Base-by-base conservation (phyloP, 1,140 invertebrate species). In the Drosophila kurseongensis region DNA sequence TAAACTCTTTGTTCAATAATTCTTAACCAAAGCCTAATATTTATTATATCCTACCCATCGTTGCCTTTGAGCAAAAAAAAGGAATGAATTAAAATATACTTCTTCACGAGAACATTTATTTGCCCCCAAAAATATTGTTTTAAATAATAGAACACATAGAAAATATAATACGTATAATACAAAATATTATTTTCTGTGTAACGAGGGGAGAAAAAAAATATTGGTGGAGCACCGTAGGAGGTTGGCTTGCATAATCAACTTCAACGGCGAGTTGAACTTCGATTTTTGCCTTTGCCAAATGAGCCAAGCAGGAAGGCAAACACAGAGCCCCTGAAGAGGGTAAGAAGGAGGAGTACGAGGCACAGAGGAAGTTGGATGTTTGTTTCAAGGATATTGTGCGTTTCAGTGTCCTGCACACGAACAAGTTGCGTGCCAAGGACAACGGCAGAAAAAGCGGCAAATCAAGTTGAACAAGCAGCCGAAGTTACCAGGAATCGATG, bases 381-480 rank as follows among this genome's bases (percentile, higher is more conserved):
- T 68, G 55, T 57, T 84, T 79, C 80, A 84, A 83, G 80, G 80
- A 84, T 80, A 78, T 55, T 67, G 68, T 85, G 82, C 82, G 82
- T 75, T 58, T 76, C 42, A 58, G 73, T 78, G 75, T 88, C 75
- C 83, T 86, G 68, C 72, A 85, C 74, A 60, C 67, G 61, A 67
- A 72, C 59, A 84, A 77, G 56, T 86, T 86, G 83, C 79, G 82
- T 86, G 82, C 75, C 83, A 88, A 86, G 82, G 81, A 75, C 82
- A 81, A 45, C 67, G 58, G 47, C 62, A 57, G 36, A 68, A 44
- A 50, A 58, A 76, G 48, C 54, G 48, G 50, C 55, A 41, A 42
- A 59, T 29, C 32, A 41, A 72, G 54, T 63, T 63, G 58, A 29
- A 45, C 44, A 29, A 38, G 5, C 29, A 35, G 55, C 48, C 58